Evolutionary conservation across 2,888 invertebrate genomes (phyloP).

Genomic region (Diloba caeruleocephala): DNA sequence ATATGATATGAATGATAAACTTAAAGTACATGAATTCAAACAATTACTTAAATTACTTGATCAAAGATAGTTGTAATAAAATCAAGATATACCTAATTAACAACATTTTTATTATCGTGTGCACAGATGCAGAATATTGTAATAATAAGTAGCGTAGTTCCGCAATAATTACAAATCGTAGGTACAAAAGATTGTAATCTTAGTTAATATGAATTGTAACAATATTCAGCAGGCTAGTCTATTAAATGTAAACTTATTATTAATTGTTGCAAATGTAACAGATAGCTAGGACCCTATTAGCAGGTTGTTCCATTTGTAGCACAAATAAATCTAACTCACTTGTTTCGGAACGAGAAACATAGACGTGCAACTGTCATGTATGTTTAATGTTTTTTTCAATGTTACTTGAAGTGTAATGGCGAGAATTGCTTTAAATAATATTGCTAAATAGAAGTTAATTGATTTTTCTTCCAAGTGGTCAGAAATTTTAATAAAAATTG

Average conservation of each 20-base stretch:
- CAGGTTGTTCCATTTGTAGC: conserved; percentile 52
- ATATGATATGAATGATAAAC: no score
- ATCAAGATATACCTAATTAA: conserved; percentile 30
- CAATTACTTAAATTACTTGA: conserved; percentile 11
- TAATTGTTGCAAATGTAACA: conserved; percentile 57
- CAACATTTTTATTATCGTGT: conserved; percentile 43
- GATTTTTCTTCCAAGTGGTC: no score
- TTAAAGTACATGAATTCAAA: no score
- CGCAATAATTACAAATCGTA: conserved; percentile 38
- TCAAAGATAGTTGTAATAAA: conserved; percentile 27
- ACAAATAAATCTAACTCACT: conserved; percentile 54
- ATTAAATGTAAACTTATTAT: conserved; percentile 55
- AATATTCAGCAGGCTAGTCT: conserved; percentile 33
- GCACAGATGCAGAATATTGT: conserved; percentile 33
- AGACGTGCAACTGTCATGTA: conserved; percentile 31
- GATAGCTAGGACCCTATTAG: conserved; percentile 57
- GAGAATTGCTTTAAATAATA: no score
- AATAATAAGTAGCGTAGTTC: conserved; percentile 40
- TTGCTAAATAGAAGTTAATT: no score
- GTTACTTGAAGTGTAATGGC: no score
- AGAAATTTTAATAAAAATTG: no score
- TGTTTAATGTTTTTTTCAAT: conserved; percentile 10
- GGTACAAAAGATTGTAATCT: conserved; percentile 43
- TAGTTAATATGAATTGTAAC: conserved; percentile 47
- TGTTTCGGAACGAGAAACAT: conserved; percentile 29